Base-by-base conservation (phyloP, 1,140 invertebrate species). In the Dicyema japonicum region DNA sequence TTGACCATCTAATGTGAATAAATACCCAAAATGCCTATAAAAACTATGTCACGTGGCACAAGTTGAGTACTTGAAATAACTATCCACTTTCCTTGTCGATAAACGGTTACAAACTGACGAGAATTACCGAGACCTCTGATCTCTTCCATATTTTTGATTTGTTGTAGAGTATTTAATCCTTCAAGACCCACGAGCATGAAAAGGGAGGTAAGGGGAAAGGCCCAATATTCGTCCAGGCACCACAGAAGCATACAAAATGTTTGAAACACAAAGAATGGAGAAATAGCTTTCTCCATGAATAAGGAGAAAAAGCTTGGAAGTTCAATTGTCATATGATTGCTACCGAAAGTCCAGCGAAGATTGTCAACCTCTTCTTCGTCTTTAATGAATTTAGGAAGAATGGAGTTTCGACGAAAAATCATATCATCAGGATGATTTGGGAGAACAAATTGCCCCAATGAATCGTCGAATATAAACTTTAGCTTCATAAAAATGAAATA, bases 51-150 rank as follows among this genome's bases (percentile, higher is more conserved):
- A 17, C 88, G 85, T 4, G 82, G 78, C 24, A 94, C 50, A 15
- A 97, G 50, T 40, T 85, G 67, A 50, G 76, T 65, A 34, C 67
- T 72, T 31, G 65, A 57, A 19, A 90, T 63, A 24, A 62, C 61
- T 22, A 72, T 58, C 88, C 88, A 99, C 46, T 72, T 64, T 38
- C 71, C 62, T 43, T 74, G 72, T 37, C 88, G 62, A 42, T 90
- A 88, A 0, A 74, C 76, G 62, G 80, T 41, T 19, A 44, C 26
- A 14, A 26, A n/a, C n/a, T n/a, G n/a, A n/a, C n/a, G n/a, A n/a
- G 18, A 82, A 37, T 82, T 92, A 11, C 82, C 85, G 85, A 97
- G 94, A 56, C 88, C 80, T n/a, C 82, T 59, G 36, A 97, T 92
- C 55, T 90, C 80, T n/a, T 74, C 66, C 74, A 97, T 85, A 46